Evolutionary conservation across 2,888 invertebrate species (phyloP), one percentile per base, ranked within the genome.

Genomic region (Macrosoma leucophasiata): DNA sequence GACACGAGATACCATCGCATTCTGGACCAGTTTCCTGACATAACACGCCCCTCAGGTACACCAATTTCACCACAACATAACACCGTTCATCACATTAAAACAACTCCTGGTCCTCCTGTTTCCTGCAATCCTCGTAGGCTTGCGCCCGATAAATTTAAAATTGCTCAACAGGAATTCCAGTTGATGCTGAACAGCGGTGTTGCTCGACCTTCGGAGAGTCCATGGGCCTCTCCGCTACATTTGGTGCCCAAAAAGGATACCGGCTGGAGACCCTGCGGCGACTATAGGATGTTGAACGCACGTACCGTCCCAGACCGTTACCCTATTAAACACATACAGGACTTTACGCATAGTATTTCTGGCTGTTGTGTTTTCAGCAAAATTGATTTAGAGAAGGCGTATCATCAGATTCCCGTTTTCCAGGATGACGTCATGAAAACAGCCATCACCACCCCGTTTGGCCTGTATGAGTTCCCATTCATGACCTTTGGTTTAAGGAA

Each of bases 401-500:
- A 25, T 10, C 25, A 33, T 15, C 32, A 33, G 12, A 30, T 36
- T 3, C 36, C 31, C 2, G 31, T 36, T 7, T 10, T n/a, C 9
- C 12, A 17, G 1, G 20, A 23, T 1, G 37, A 37, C 8, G 32
- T 37, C 3, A 24, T 25, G 2, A 38, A 33, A 12, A 38, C 37
- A 1, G 37, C 37, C 4, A 37, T 38, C 3, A 33, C 33, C 1
- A 38, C 37, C 1, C 58, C 58, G 0, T 60, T 58, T 31, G 56
- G 56, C 4, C 30, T 61, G 6, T 60, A 41, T 29, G 59, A 72
- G 33, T 66, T 59, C 24, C 34, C 48, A 0, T 33, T 15, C 3
- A 58, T 62, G 58, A 42, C 46, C 0, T 72, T 69, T 13, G 69
- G 72, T 1, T 46, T 74, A 0, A 26, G 64, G 3, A 73, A 77